A percentile compares a stretch with the other conserved stretches of the same genome.
Evolutionary conservation across 1,140 invertebrate species (phyloP).

Genomic region (Apolygus lucorum): DNA sequence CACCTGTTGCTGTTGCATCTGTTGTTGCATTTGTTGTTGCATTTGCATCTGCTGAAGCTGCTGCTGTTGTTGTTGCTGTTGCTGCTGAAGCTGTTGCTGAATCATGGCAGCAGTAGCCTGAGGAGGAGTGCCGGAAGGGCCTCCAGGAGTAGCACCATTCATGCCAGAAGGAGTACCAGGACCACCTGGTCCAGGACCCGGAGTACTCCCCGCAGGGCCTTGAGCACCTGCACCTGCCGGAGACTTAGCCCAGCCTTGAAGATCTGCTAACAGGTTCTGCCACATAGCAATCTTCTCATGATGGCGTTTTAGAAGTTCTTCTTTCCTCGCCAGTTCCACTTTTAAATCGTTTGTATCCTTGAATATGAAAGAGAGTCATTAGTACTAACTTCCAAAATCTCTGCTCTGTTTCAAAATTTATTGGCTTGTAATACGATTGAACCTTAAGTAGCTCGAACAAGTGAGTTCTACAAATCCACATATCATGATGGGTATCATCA

Average conservation of each 20-base stretch:
- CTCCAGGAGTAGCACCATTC: slow-evolving; percentile 22
- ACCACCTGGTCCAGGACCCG: slow-evolving; percentile 17
- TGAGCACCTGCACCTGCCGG: slow-evolving; percentile 25
- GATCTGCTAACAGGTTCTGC: slow-evolving; percentile 75
- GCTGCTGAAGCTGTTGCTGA: slow-evolving; percentile 31
- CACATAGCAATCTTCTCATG: slow-evolving; percentile 83
- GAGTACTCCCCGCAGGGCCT: slow-evolving; percentile 14
- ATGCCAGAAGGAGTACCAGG: slow-evolving; percentile 26
- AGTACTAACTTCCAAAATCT: too few relatives aligned
- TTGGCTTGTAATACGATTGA: too few relatives aligned
- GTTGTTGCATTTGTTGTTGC: slow-evolving; percentile 43
- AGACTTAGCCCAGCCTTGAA: slow-evolving; percentile 46
- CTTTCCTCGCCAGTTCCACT: slow-evolving; percentile 73
- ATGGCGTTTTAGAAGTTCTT: slow-evolving; percentile 76
- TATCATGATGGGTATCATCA: too few relatives aligned
- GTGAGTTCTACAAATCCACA: too few relatives aligned
- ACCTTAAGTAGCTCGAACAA: too few relatives aligned
- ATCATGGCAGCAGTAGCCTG: slow-evolving; percentile 24
- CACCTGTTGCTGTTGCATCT: slow-evolving; percentile 44
- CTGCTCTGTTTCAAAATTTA: too few relatives aligned
- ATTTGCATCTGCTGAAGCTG: slow-evolving; percentile 37
- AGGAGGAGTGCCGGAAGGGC: slow-evolving; percentile 10
- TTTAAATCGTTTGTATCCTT: slow-evolving; percentile 75
- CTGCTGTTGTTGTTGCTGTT: slow-evolving; percentile 32
- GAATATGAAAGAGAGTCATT: slow-evolving; percentile 18